Base-by-base conservation (phyloP, 2,797 vertebrate species). In the Corythornis leucogaster region DNA sequence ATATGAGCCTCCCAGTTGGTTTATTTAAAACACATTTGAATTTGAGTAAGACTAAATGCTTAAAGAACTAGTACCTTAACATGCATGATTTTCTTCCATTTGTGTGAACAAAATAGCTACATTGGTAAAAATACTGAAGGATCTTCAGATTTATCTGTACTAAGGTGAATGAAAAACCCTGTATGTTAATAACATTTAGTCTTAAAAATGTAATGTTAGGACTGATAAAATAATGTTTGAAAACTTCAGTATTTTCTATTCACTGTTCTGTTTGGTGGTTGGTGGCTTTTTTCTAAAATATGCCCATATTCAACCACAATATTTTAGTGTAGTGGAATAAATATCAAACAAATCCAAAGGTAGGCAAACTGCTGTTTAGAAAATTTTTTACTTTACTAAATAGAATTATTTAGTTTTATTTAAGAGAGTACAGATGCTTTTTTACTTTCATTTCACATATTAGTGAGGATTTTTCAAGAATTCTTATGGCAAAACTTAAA, bases 131-230 rank as follows among this genome's bases (percentile, higher is more conserved):
- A 75, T 75, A 85, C 54, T 83, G 53, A 94, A 97, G 95, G 96
- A 98, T 98, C 97, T 98, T 92, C 62, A 96, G 98, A 83, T 90
- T 74, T 80, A 85, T 67, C 57, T 91, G 16, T 57, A 89, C 55
- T 48, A 81, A 22, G 14, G 19, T 57, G 31, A 94, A 12, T 46
- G 50, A 92, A 95, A 91, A 92, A 94, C 80, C 15, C 63, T 93
- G 62, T 90, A 93, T 81, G 67, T 78, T 82, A 95, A 92, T 95
- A 96, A 92, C 97, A 97, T 97, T 98, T 98, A 98, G 97, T 98
- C 96, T 97, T 97, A 45, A 86, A 94, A 87, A 55, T 55, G 85
- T 91, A 58, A 79, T 71, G 79, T 92, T 93, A 94, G 73, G 95
- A 93, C n/a, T 84, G 91, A 78, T 90, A 89, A 94, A 96, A 97